Conservation (phyloP, 2,888 invertebrate genomes). For the Pristionchus exspectatus region DNA sequence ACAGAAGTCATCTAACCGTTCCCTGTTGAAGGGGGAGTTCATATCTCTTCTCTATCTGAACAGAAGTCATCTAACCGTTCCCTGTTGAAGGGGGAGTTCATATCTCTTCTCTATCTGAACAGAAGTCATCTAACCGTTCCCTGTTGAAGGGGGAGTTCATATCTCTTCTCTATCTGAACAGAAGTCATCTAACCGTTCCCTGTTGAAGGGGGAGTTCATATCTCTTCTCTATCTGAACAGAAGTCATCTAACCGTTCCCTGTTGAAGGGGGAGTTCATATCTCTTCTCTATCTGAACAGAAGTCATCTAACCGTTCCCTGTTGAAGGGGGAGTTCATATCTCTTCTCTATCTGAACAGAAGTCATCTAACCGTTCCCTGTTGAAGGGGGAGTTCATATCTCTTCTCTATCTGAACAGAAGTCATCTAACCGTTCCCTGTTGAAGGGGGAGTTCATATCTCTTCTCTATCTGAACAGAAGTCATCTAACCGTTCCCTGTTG, state of each 20-base stretch:
- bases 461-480: not conserved
- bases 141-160: no score
- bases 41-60: slow-evolving; percentile 27
- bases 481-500: slow-evolving; percentile 4
- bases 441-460: no score
- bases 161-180: slow-evolving; percentile 20
- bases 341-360: not conserved
- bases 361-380: not conserved
- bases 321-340: no score
- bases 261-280: no score
- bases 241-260: not conserved
- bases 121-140: not conserved
- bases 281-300: slow-evolving; percentile 5
- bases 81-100: no score
- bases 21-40: no score
- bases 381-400: no score
- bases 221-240: slow-evolving; percentile 17
- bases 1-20: not conserved
- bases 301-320: not conserved
- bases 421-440: slow-evolving; percentile 1
- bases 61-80: not conserved
- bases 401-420: not conserved
- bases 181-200: not conserved
- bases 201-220: no score
- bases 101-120: slow-evolving; percentile 22